Evolutionary conservation across 2,113 vertebrate species (phyloP), one percentile per base, ranked within the genome.

Genomic region (Andinoacara biseriatus): DNA sequence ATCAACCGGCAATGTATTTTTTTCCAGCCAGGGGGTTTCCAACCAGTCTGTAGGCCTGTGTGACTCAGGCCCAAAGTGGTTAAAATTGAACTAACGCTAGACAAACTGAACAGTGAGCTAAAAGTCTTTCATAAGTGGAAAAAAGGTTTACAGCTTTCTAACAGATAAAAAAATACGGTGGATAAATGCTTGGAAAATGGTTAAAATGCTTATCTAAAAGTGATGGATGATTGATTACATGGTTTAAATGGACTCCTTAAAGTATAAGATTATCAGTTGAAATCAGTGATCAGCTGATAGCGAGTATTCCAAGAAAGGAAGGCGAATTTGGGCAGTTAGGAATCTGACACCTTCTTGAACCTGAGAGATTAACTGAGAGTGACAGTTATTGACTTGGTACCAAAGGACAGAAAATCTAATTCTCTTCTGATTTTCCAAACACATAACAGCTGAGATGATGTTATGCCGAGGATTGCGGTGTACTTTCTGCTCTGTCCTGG

Each of bases 401-500:
- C 58, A 26, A 82, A 74, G 46, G 17, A 72, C 18, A 75, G 31
- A 35, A 46, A n/a, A 13, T 58, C 6, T 35, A 15, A 60, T 60
- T 35, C 22, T 43, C 33, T 72, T 52, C 65, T 13, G 26, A 49
- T 22, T 31, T 52, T 69, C 5, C 24, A 69, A 69, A 52, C 43
- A 69, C 24, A 69, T 11, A 26, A 61, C 49, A 76, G 49, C 57
- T 26, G 57, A 65, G 52, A 17, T 22, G 49, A 54, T n/a, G 10
- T 60, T 17, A 43, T 31, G 26, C 26, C 24, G 49, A 74, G 67
- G 33, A 38, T 59, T 35, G 63, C 4, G 18, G 57, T 40, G 49
- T 38, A 77, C 85, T 38, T 84, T 76, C 33, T 43, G 40, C 62
- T 80, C 69, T 62, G n/a, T 43, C 22, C 58, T 24, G 46, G 76